Evolutionary conservation across 2,888 invertebrate genomes (phyloP).

Genomic region (Drosophila fulvimacula): DNA sequence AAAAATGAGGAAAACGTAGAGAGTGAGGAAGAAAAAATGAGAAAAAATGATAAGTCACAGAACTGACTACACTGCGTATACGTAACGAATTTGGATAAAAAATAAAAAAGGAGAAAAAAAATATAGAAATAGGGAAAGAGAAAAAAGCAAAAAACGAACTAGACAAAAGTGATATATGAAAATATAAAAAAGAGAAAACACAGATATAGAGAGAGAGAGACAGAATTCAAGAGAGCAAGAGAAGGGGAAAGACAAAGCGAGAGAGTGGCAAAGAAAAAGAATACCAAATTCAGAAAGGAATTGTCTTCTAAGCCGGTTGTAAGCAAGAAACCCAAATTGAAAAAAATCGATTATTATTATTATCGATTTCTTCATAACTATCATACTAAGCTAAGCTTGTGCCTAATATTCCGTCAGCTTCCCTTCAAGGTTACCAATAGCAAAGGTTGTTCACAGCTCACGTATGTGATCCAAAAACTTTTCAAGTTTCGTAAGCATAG

Average conservation of each 20-base stretch:
- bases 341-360: background rate
- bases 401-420: background rate
- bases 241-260: background rate
- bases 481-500: background rate
- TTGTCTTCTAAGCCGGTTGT: too few species aligned
- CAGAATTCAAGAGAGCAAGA: background rate
- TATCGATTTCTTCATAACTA: background rate
- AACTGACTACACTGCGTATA: background rate
- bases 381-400: background rate
- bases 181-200: too few species aligned
- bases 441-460: background rate
- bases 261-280: background rate
- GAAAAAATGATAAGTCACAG: too few species aligned
- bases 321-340: background rate
- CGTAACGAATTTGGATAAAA: background rate
- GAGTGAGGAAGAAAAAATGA: background rate
- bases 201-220: too few species aligned
- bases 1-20: background rate
- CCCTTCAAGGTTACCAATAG: background rate
- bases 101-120: background rate
- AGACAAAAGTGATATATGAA: too few species aligned
- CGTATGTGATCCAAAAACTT: background rate
- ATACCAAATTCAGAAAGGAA: too few species aligned
- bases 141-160: background rate
- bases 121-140: background rate